Base-by-base conservation (phyloP, 2,888 invertebrate species). In the Microctonus hyperodae region DNA sequence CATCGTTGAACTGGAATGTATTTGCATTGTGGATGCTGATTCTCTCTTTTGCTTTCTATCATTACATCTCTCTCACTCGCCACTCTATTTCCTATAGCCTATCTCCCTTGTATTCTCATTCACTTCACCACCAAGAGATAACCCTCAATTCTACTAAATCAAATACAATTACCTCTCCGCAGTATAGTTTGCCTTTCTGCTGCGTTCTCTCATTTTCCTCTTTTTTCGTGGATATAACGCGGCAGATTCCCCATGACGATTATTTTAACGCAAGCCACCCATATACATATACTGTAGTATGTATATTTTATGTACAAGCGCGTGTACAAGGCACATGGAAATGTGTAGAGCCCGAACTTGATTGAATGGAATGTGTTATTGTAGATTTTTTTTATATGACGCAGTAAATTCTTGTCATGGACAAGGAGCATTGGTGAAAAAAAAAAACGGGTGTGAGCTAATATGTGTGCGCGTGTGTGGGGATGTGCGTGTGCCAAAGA, bases 151-250 rank as follows among this genome's bases (percentile, higher is more conserved):
- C 67, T 67, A 58, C 58, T 67, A 67, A 67, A 67, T 67, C 67
- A 67, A 67, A 67, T 67, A 67, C 67, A 67, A 67, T 67, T 62
- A 67, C 62, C 67, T 67, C 63, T 63, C 57, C 62, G 31, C 62
- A 67, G 62, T 67, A 57, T 63, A 62, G 67, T 67, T 67, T 67
- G 67, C 62, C 51, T 67, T 63, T 67, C 62, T 67, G 51, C 58
- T 20, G 51, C 58, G 62, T 35, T 67, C 62, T 23, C 20, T 63
- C 48, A 22, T 50, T 61, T 48, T 53, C 48, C 64, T 16, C 35
- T 44, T 22, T n/a, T 63, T 28, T 53, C 65, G 61, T 44, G 65
- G 56, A 56, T 61, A 55, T 50, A 23, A 64, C 16, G 44, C 16
- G 44, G 31, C 55, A 67, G 67, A 67, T 67, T 62, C 58, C 35